Base-by-base conservation (phyloP, 2,113 vertebrate genomes). In the Odobenus rosmarus region DNA sequence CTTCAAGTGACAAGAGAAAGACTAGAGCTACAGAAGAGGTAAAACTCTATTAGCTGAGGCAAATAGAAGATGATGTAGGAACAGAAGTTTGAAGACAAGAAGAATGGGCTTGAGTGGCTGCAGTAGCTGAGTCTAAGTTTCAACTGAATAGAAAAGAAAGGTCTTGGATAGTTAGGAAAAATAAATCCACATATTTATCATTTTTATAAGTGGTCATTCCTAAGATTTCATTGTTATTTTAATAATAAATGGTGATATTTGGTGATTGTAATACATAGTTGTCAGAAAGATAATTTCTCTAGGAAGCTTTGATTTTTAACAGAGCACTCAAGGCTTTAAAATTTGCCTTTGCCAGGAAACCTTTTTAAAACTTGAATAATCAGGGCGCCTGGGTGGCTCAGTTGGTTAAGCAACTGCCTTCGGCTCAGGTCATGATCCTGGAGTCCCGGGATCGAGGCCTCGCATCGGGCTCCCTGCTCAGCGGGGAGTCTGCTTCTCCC, bases 51-150 rank as follows among this genome's bases (percentile, higher is more conserved):
- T 81, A 91, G 23, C 53, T 82, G 39, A 83, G 13, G 57, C 62
- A 93, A 96, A 85, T 71, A 88, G 39, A 93, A 82, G 57, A 85
- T 15, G 42, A 51, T 12, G 33, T 76, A 4, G 64, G 10, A 92
- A 96, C 3, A 95, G 26, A 96, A 84, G 12, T 93, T 97, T 85
- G 94, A 97, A 96, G 55, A 93, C 51, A 89, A 36, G 83, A 84
- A 36, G 4, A 90, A 74, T 90, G 46, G 19, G 6, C 84, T 90
- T 80, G 11, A 80, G 24, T 94, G 33, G 15, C n/a, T 83, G 16
- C 49, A 39, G 80, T 36, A 67, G 36, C 55, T 88, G 24, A 79
- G 49, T 93, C 18, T 31, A 79, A 76, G 26, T 74, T 51, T 96
- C 7, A 61, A 55, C 7, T 88, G 31, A 93, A 62, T 62, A 77